phyloP scores from a whole-genome alignment of 2,797 vertebrate genomes.

The Mallotus villosus region DNA sequence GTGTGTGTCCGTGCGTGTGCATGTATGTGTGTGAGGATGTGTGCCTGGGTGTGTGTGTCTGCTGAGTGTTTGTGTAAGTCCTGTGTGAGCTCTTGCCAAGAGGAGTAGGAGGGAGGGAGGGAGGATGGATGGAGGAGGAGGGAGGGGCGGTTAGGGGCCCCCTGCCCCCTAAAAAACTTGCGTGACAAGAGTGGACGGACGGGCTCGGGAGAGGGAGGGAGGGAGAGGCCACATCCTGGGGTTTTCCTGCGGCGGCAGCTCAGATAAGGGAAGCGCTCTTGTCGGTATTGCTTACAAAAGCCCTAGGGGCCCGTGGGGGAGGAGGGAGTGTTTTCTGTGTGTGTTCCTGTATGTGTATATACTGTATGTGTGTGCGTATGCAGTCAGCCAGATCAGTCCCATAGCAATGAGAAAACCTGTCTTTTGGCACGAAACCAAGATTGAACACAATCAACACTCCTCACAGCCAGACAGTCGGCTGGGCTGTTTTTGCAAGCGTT shows the following conservation, averaged over 20 bases:
- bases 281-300: constrained; percentile 56
- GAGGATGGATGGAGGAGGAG: constrained; percentile 12
- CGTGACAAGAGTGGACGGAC: constrained; percentile 64
- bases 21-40: constrained; percentile 3
- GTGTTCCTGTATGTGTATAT: constrained; percentile 29
- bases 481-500: constrained; percentile 2
- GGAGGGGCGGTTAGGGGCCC: constrained; percentile 19
- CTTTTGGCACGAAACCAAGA: constrained; percentile 32
- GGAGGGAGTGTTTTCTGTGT: constrained; percentile 19
- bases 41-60: constrained; percentile 10
- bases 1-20: constrained; percentile 10
- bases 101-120: constrained; percentile 14
- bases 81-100: constrained; percentile 24
- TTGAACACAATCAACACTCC: constrained; percentile 32
- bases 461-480: constrained; percentile 5
- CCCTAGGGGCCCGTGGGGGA: constrained; percentile 41
- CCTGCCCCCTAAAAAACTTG: constrained; percentile 51
- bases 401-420: constrained; percentile 48
- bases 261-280: constrained; percentile 65
- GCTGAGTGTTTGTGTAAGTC: constrained; percentile 11
- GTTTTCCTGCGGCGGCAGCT: constrained; percentile 65
- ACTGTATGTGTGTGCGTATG: constrained; percentile 20
- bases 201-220: constrained; percentile 29
- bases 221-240: constrained; percentile 67
- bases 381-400: constrained; percentile 42